These are phyloP conservation scores for Bembecia ichneumoniformis DNA, from an alignment of 2,888 invertebrate species.

Conservation along the genomic window DNA sequence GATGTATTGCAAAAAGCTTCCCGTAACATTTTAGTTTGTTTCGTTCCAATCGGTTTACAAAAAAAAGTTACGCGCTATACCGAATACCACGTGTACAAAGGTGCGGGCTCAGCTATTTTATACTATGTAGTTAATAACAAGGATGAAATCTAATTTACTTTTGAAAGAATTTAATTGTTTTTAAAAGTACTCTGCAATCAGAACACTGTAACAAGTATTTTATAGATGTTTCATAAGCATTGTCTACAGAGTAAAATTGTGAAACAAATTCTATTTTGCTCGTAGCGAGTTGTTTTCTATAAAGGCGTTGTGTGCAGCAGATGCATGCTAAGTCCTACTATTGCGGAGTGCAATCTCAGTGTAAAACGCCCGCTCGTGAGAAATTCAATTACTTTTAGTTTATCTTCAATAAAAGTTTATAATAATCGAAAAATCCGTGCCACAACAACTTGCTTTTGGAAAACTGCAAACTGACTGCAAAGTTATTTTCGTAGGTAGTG, in stretches of 20 bases:
- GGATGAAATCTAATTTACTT: too few relatives aligned
- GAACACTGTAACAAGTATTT: not conserved
- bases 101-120: too few relatives aligned
- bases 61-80: too few relatives aligned
- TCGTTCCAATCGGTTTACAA: too few relatives aligned
- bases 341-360: not conserved
- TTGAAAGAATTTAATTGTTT: too few relatives aligned
- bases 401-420: not conserved
- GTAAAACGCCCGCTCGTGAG: not conserved
- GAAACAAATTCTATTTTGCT: conserved; percentile 1
- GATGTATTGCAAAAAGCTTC: too few relatives aligned
- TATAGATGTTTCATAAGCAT: not conserved
- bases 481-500: too few relatives aligned
- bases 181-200: too few relatives aligned
- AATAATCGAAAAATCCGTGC: not conserved
- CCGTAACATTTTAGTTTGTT: too few relatives aligned
- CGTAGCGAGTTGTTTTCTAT: not conserved
- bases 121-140: too few relatives aligned
- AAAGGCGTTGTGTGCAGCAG: not conserved
- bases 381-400: not conserved
- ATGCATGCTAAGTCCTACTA: not conserved
- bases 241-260: not conserved
- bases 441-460: not conserved
- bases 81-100: too few relatives aligned
- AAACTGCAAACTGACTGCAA: too few relatives aligned